These are phyloP conservation scores for Tetraneura akinire DNA, from an alignment of 1,140 invertebrate genomes.

Conservation along the genomic window DNA sequence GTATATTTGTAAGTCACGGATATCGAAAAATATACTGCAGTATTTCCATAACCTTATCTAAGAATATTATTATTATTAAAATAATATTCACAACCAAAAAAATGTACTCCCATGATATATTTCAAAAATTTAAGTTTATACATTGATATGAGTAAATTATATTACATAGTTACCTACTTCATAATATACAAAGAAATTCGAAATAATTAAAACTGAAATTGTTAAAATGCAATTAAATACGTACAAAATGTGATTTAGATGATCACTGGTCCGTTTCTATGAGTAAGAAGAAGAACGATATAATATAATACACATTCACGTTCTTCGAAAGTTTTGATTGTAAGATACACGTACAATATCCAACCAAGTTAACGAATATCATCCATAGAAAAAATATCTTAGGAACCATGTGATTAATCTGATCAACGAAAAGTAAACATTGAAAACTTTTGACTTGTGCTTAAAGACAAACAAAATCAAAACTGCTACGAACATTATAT, in stretches of 20 bases:
- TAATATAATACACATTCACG: background rate
- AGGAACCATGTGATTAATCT: background rate
- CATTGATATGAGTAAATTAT: too few relatives aligned
- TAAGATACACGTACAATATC: background rate
- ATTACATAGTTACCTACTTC: background rate
- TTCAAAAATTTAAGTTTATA: background rate
- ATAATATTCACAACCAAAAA: constrained; percentile 2
- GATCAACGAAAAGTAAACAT: constrained; percentile 24
- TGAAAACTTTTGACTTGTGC: background rate
- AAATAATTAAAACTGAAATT: background rate
- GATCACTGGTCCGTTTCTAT: background rate
- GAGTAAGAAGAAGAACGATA: background rate
- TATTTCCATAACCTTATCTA: too few relatives aligned
- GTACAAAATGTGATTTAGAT: background rate
- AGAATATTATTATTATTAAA: too few relatives aligned
- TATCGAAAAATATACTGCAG: too few relatives aligned
- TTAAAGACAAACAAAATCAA: constrained; percentile 9
- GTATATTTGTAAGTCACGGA: background rate
- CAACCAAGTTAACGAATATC: background rate
- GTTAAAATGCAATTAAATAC: background rate
- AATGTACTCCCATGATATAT: constrained; percentile 18
- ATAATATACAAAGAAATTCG: background rate
- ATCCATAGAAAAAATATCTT: background rate
- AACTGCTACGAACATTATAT: background rate
- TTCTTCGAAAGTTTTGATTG: background rate